These are phyloP conservation scores for Acrobasis repandana DNA, from an alignment of 2,888 invertebrate genomes.

Conservation along the genomic window DNA sequence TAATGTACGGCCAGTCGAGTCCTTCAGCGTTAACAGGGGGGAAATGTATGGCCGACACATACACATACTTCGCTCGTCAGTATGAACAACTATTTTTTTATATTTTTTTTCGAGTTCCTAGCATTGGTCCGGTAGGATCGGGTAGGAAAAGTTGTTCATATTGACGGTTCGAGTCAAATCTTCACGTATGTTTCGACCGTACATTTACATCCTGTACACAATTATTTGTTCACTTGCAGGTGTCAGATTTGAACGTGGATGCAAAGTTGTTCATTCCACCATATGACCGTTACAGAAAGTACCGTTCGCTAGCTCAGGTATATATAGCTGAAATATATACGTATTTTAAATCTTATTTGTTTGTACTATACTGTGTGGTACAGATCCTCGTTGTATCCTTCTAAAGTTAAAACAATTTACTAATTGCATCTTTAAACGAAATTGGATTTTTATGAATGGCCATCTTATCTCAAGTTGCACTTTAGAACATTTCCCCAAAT, in stretches of 20 bases:
- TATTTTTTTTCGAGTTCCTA: too few species aligned
- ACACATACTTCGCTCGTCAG: too few species aligned
- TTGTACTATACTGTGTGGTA: background rate
- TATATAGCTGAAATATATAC: constrained; percentile 14
- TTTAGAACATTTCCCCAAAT: background rate
- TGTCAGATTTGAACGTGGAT: constrained; percentile 58
- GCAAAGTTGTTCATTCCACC: constrained; percentile 67
- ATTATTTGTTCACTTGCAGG: constrained; percentile 42
- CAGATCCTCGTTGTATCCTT: background rate
- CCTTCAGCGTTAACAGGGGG: too few species aligned
- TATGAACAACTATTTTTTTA: too few species aligned
- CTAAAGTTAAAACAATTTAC: too few species aligned
- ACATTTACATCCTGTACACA: background rate
- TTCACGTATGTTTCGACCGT: too few species aligned
- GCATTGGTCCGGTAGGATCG: too few species aligned
- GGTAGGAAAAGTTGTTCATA: too few species aligned
- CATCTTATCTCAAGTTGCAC: background rate
- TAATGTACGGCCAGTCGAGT: too few species aligned
- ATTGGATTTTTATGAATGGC: background rate
- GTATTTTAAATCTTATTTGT: background rate
- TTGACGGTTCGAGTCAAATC: too few species aligned
- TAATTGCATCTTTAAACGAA: background rate
- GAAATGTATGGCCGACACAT: too few species aligned
- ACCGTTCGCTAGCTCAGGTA: constrained; percentile 63
- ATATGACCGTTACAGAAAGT: constrained; percentile 64